Percentiles rank a stretch among this genome's conserved stretches.
phyloP scores from a whole-genome alignment of 2,113 vertebrate genomes.

The Accipiter virgatus region DNA sequence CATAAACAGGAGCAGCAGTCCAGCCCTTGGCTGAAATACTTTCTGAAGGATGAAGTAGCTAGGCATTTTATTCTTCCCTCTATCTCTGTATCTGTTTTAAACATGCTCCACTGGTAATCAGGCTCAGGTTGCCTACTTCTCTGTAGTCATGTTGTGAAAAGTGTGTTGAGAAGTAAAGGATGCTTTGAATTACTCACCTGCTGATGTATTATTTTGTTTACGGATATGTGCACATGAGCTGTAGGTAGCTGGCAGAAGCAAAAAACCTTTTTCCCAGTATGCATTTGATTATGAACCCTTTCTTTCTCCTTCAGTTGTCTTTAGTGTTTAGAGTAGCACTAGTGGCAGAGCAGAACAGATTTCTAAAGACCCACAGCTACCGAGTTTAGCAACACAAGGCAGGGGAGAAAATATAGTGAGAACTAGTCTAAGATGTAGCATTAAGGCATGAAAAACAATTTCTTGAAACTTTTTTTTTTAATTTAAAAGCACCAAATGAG shows the following conservation, averaged over 20 bases:
- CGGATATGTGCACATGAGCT: background rate
- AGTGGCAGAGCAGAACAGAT: background rate
- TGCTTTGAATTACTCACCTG: background rate
- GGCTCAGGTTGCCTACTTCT: background rate
- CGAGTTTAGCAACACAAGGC: background rate
- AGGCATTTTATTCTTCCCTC: background rate
- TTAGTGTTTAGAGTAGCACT: background rate
- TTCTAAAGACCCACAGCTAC: background rate
- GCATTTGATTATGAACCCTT: background rate
- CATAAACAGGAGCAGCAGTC: background rate
- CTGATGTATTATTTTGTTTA: background rate
- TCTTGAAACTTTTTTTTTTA: background rate
- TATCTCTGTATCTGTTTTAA: background rate
- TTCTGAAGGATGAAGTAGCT: background rate
- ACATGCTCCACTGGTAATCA: background rate
- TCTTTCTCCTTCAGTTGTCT: background rate
- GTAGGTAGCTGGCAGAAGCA: background rate
- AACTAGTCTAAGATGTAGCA: background rate
- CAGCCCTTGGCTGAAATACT: background rate
- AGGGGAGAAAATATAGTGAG: background rate
- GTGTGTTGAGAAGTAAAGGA: background rate
- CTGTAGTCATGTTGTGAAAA: background rate
- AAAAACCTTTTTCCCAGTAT: background rate
- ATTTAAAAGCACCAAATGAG: background rate
- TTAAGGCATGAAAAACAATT: conserved; percentile 8